Conservation (phyloP, 2,888 invertebrate genomes). For the Chesias legatella region DNA sequence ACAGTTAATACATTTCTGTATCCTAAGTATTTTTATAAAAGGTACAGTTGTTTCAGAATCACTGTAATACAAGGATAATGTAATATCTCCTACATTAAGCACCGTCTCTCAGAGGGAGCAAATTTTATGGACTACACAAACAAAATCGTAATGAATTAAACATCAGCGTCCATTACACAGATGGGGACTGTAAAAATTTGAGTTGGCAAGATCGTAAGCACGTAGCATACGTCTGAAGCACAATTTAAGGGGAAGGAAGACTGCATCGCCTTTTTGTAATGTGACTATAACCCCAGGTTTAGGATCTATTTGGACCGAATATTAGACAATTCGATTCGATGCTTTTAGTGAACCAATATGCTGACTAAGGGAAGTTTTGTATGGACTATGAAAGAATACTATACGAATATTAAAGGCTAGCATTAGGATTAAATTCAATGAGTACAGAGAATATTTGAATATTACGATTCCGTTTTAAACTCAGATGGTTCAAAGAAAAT, state of each 20-base stretch:
- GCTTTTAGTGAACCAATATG: conserved; percentile 46
- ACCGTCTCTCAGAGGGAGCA: conserved; percentile 2
- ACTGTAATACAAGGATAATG: too few relatives aligned
- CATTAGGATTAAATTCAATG: too few relatives aligned
- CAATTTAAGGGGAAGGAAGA: conserved; percentile 55
- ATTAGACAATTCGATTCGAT: conserved; percentile 45
- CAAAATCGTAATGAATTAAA: conserved; percentile 36
- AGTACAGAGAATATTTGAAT: neutral
- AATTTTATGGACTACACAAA: conserved; percentile 19
- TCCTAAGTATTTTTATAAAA: too few relatives aligned
- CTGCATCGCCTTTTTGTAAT: conserved; percentile 75
- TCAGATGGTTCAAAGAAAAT: conserved; percentile 4
- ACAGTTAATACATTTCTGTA: too few relatives aligned
- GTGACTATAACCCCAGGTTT: conserved; percentile 65
- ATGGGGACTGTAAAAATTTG: conserved; percentile 46
- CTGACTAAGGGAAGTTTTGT: conserved; percentile 43
- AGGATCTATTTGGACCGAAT: conserved; percentile 44
- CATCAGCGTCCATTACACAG: conserved; percentile 38
- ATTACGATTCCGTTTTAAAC: neutral
- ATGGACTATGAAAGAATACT: too few relatives aligned
- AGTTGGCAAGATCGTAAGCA: conserved; percentile 63
- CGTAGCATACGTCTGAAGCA: conserved; percentile 51
- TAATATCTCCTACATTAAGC: neutral
- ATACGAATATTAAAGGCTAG: too few relatives aligned
- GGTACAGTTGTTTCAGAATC: too few relatives aligned